Percentiles rank a stretch among this genome's conserved stretches.
phyloP scores from a whole-genome alignment of 2,888 invertebrate species.

The Catocala nupta region DNA sequence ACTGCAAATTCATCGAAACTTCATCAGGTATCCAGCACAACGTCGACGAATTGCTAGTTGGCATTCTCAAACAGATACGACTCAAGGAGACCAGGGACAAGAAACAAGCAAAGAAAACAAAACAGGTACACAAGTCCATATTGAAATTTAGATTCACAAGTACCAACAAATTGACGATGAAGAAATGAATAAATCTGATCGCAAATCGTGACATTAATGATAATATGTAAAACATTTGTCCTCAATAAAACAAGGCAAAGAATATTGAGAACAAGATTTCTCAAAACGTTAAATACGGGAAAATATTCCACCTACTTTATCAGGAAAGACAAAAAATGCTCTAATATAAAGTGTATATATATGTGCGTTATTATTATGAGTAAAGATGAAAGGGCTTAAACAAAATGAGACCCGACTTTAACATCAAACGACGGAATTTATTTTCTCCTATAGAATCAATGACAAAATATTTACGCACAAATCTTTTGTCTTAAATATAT shows the following conservation, averaged over 20 bases:
- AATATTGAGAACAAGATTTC: too few species aligned
- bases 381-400: conserved; percentile 23
- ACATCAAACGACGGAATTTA: conserved; percentile 23
- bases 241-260: conserved; percentile 12
- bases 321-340: conserved; percentile 7
- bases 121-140: conserved; percentile 61
- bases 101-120: conserved; percentile 87
- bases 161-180: conserved; percentile 10
- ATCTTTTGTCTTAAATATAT: conserved; percentile 10
- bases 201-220: conserved; percentile 19
- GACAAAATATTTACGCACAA: too few species aligned
- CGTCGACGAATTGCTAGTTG: conserved; percentile 97
- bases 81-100: conserved; percentile 92
- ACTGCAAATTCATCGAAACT: conserved; percentile 98
- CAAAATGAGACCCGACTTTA: conserved; percentile 10
- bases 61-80: conserved; percentile 96
- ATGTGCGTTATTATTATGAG: conserved; percentile 19
- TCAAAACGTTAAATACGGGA: conserved; percentile 1
- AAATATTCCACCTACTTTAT: conserved; percentile 6
- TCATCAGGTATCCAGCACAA: conserved; percentile 98
- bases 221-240: conserved; percentile 17
- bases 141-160: background rate
- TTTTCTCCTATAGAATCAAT: conserved; percentile 5
- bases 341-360: conserved; percentile 6
- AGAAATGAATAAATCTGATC: conserved; percentile 21